Percentiles rank a stretch among this genome's conserved stretches.
These are phyloP conservation scores for Myotis planiceps DNA, from an alignment of 2,797 vertebrate genomes.

Conservation along the genomic window DNA sequence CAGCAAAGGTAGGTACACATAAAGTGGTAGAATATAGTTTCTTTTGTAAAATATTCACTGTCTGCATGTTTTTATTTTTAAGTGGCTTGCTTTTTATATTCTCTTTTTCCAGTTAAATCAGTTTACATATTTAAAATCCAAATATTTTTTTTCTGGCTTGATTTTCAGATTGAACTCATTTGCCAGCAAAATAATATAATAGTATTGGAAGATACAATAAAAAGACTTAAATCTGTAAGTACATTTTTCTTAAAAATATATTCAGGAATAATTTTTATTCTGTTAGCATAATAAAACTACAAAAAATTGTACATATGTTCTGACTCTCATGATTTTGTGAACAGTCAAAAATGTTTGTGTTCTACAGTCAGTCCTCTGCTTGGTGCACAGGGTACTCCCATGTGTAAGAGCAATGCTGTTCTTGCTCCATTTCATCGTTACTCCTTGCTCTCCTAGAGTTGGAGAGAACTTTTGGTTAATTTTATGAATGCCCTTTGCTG, in stretches of 20 bases:
- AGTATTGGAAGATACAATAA: constrained; percentile 80
- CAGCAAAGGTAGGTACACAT: background rate
- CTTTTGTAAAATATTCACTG: constrained; percentile 7
- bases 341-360: background rate
- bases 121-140: constrained; percentile 17
- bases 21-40: background rate
- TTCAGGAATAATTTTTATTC: constrained; percentile 26
- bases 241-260: constrained; percentile 50
- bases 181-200: constrained; percentile 84
- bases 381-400: background rate
- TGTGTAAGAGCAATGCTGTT: background rate
- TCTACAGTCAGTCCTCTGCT: background rate
- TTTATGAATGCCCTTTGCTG: constrained; percentile 33
- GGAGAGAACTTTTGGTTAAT: background rate
- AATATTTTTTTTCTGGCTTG: constrained; percentile 47
- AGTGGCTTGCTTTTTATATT: background rate
- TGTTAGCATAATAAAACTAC: background rate
- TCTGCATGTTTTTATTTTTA: constrained; percentile 33
- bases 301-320: background rate
- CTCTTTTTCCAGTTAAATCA: background rate
- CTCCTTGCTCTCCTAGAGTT: background rate
- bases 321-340: background rate
- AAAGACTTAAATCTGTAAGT: constrained; percentile 85
- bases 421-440: background rate
- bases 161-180: constrained; percentile 83